These are phyloP conservation scores for Drosophila vallismaia DNA, from an alignment of 2,888 invertebrate species.

Conservation along the genomic window DNA sequence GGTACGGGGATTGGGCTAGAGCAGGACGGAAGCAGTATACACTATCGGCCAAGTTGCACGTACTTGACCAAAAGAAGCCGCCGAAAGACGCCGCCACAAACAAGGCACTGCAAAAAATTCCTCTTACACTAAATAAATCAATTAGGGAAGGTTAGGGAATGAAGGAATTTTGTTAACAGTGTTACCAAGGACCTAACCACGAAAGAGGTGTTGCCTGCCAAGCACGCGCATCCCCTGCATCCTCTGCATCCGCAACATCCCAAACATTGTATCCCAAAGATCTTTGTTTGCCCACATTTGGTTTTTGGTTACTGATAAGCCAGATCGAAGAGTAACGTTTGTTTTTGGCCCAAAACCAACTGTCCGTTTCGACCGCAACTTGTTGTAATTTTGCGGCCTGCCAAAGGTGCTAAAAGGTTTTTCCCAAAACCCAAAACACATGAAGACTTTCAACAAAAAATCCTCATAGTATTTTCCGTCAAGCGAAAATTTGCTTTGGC, in stretches of 20 bases:
- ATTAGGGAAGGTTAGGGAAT: neutral
- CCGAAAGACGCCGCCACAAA: slow-evolving; percentile 48
- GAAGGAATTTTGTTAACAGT: neutral
- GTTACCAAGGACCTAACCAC: slow-evolving; percentile 18
- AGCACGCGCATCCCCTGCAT: slow-evolving; percentile 44
- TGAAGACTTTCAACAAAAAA: neutral
- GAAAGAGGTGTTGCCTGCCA: slow-evolving; percentile 38
- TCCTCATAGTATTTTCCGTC: slow-evolving; percentile 10
- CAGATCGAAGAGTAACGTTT: slow-evolving; percentile 17
- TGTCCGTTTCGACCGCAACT: slow-evolving; percentile 52
- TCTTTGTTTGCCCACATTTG: slow-evolving; percentile 58
- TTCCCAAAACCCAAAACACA: slow-evolving; percentile 46
- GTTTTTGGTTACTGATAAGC: slow-evolving; percentile 43
- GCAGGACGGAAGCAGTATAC: slow-evolving; percentile 22
- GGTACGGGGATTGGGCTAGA: slow-evolving; percentile 14
- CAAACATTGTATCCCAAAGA: slow-evolving; percentile 7
- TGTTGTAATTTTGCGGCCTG: slow-evolving; percentile 65
- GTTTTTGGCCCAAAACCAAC: slow-evolving; percentile 16
- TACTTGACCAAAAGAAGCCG: slow-evolving; percentile 56
- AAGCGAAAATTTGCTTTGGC: slow-evolving; percentile 10
- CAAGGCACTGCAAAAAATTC: slow-evolving; percentile 30
- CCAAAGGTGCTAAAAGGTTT: slow-evolving; percentile 76
- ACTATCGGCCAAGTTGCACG: slow-evolving; percentile 51
- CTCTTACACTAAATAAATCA: neutral
- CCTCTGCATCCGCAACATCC: slow-evolving; percentile 20